phyloP scores from a whole-genome alignment of 2,113 vertebrate genomes.

The Myxocyprinus asiaticus region DNA sequence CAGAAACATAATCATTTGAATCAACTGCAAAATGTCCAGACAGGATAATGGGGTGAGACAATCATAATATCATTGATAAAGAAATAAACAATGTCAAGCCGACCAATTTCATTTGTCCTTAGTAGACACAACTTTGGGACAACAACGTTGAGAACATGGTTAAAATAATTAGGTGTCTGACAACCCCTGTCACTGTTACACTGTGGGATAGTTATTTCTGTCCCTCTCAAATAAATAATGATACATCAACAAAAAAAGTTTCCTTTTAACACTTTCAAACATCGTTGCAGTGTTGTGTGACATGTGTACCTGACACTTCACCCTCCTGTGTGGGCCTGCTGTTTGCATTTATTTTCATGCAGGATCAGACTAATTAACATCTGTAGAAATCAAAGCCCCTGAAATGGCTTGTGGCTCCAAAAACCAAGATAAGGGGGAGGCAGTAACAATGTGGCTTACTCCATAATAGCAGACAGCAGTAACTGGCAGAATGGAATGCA shows the following conservation, averaged over 20 bases:
- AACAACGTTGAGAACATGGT: conserved; percentile 21
- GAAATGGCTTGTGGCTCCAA: conserved; percentile 44
- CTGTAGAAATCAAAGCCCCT: conserved; percentile 56
- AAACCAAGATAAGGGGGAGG: neutral
- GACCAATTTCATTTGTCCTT: conserved; percentile 33
- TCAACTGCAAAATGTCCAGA: conserved; percentile 27
- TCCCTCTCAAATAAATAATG: conserved; percentile 25
- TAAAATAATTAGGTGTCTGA: conserved; percentile 44
- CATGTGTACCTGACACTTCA: neutral
- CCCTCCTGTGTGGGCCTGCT: neutral
- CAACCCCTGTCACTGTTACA: conserved; percentile 28
- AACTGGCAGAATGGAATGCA: conserved; percentile 10
- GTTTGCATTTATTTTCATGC: conserved; percentile 38
- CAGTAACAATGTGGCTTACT: conserved; percentile 1
- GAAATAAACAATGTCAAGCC: conserved; percentile 35
- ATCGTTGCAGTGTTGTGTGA: conserved; percentile 1
- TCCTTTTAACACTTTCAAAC: conserved; percentile 7
- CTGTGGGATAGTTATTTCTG: conserved; percentile 28
- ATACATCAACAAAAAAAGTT: neutral
- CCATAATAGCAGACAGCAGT: conserved; percentile 30
- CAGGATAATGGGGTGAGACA: conserved; percentile 17
- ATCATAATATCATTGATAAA: conserved; percentile 33
- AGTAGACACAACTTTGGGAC: conserved; percentile 25
- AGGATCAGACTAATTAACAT: conserved; percentile 50
- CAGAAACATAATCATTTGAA: conserved; percentile 28